Conservation (phyloP, 23 tunicate genomes). For the Styela plicata region DNA sequence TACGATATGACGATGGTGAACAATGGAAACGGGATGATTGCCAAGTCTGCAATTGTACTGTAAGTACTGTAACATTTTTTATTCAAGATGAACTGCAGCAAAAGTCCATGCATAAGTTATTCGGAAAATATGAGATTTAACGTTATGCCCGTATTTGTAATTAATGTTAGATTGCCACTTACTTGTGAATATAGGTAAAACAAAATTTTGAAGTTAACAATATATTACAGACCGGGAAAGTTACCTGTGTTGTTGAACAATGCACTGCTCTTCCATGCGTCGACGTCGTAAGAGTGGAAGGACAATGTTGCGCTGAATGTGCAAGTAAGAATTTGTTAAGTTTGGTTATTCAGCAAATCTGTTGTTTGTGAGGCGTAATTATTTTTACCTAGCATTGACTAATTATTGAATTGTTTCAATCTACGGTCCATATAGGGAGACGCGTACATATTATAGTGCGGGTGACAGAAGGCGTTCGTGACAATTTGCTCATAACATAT, state of each 20-base stretch:
- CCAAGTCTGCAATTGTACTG: slow-evolving; percentile 66
- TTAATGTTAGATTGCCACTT: too few species aligned
- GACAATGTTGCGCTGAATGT: slow-evolving; percentile 82
- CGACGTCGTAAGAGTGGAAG: slow-evolving; percentile 29
- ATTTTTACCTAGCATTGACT: too few species aligned
- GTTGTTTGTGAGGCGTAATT: too few species aligned
- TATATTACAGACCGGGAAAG: slow-evolving; percentile 34
- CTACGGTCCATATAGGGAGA: too few species aligned
- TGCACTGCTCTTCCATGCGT: slow-evolving; percentile 56
- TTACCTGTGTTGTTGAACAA: slow-evolving; percentile 27
- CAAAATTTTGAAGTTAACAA: too few species aligned
- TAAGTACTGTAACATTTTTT: slow-evolving; percentile 45
- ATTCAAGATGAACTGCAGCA: not conserved
- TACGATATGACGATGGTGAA: slow-evolving; percentile 52
- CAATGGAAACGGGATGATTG: slow-evolving; percentile 68
- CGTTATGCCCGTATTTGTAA: too few species aligned
- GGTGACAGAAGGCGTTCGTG: too few species aligned
- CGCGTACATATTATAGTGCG: too few species aligned
- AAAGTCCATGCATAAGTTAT: slow-evolving; percentile 4
- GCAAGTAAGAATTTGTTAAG: slow-evolving; percentile 36
- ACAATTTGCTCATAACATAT: too few species aligned
- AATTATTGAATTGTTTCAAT: too few species aligned
- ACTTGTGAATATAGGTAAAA: too few species aligned
- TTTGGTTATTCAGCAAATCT: too few species aligned
- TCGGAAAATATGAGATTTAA: not conserved